Conservation (phyloP, 2,888 invertebrate species). For the Apocheima hispidaria region DNA sequence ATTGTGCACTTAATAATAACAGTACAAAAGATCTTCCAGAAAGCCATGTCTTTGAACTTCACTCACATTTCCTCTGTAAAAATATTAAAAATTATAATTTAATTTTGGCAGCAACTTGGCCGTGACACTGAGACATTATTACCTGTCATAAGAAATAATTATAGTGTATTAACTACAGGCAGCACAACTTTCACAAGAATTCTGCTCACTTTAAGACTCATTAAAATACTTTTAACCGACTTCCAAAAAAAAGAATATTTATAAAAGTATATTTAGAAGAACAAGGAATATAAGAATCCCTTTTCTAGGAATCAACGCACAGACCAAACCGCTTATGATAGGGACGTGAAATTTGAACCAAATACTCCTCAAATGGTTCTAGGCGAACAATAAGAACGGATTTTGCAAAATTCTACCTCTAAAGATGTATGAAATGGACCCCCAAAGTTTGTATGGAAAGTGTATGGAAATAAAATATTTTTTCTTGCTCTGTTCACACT, state of each 20-base stretch:
- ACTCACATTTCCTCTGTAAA: conserved; percentile 17
- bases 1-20: background rate
- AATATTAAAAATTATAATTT: conserved; percentile 20
- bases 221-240: conserved; percentile 27
- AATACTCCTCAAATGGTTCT: too few relatives aligned
- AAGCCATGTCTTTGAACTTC: conserved; percentile 8
- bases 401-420: too few relatives aligned
- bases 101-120: conserved; percentile 16
- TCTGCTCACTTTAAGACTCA: conserved; percentile 18
- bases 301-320: too few relatives aligned
- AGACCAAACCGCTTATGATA: too few relatives aligned
- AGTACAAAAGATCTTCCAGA: background rate
- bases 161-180: conserved; percentile 18
- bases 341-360: too few relatives aligned
- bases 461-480: too few relatives aligned
- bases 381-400: too few relatives aligned
- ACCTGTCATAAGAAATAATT: conserved; percentile 23
- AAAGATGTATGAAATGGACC: too few relatives aligned
- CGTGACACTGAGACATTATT: conserved; percentile 24
- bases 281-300: too few relatives aligned
- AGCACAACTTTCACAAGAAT: conserved; percentile 21
- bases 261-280: too few relatives aligned
- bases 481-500: too few relatives aligned
- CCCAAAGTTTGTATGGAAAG: too few relatives aligned
- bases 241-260: conserved; percentile 5